A percentile compares a stretch with the other conserved stretches of the same genome.
Evolutionary conservation across 2,888 invertebrate species (phyloP).

Genomic region (Diaphora mendica): DNA sequence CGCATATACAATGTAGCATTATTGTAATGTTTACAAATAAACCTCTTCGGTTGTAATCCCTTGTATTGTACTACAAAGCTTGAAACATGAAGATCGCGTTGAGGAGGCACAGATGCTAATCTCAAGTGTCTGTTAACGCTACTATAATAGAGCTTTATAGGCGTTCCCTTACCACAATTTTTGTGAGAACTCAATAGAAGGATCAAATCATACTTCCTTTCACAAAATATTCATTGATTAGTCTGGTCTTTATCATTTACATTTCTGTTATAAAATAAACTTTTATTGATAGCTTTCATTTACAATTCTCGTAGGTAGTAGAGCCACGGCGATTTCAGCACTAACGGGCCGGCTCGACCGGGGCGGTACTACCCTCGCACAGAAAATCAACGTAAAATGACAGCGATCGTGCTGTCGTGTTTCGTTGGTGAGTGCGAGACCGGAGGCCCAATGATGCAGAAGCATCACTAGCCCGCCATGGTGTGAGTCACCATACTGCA

Average conservation of each 20-base stretch:
- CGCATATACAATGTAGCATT: slow-evolving; percentile 71
- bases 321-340: no score
- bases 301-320: no score
- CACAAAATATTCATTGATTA: slow-evolving; percentile 45
- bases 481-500: no score
- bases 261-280: slow-evolving; percentile 19
- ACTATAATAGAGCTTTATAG: slow-evolving; percentile 81
- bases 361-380: no score
- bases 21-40: slow-evolving; percentile 86
- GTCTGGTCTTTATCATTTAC: slow-evolving; percentile 40
- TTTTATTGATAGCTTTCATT: no score
- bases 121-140: slow-evolving; percentile 86
- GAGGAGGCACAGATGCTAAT: slow-evolving; percentile 84
- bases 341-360: no score
- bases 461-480: no score
- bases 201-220: slow-evolving; percentile 78
- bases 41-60: slow-evolving; percentile 83
- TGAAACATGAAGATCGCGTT: slow-evolving; percentile 77
- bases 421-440: no score
- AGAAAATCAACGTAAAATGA: no score
- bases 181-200: slow-evolving; percentile 70
- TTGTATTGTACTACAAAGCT: slow-evolving; percentile 68
- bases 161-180: slow-evolving; percentile 74
- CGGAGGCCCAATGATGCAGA: no score
- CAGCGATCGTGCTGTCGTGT: no score